Percentiles rank a stretch among this genome's conserved stretches.
Evolutionary conservation across 2,113 vertebrate genomes (phyloP).

Genomic region (Colius striatus): DNA sequence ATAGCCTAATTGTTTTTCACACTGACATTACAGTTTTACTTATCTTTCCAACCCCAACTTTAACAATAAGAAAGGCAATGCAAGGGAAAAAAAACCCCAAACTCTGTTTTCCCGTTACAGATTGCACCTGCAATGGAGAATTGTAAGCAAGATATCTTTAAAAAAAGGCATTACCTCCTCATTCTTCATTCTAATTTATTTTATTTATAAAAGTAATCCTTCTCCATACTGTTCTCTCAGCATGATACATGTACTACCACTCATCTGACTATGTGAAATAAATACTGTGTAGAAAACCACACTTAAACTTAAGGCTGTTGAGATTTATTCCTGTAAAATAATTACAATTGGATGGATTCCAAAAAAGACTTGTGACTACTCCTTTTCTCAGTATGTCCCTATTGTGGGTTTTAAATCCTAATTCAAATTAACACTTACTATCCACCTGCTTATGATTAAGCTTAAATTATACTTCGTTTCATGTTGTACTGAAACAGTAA

Average conservation of each 20-base stretch:
- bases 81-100: neutral
- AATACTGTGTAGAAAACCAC: neutral
- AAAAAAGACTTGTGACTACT: neutral
- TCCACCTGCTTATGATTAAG: slow-evolving; percentile 28
- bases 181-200: neutral
- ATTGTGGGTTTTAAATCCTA: slow-evolving; percentile 9
- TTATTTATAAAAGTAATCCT: neutral
- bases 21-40: neutral
- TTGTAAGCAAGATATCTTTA: neutral
- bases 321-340: slow-evolving; percentile 10
- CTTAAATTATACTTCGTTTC: slow-evolving; percentile 31
- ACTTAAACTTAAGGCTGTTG: neutral
- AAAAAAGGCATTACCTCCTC: neutral
- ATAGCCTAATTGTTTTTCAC: neutral
- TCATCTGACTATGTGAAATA: neutral
- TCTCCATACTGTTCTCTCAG: neutral
- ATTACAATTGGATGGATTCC: neutral
- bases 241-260: neutral
- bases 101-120: neutral
- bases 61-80: neutral
- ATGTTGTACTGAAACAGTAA: neutral
- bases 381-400: neutral
- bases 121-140: neutral
- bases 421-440: slow-evolving; percentile 7
- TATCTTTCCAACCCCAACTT: neutral